Evolutionary conservation across 2,888 invertebrate species (phyloP).

Genomic region (Rugalucina vietnamica): DNA sequence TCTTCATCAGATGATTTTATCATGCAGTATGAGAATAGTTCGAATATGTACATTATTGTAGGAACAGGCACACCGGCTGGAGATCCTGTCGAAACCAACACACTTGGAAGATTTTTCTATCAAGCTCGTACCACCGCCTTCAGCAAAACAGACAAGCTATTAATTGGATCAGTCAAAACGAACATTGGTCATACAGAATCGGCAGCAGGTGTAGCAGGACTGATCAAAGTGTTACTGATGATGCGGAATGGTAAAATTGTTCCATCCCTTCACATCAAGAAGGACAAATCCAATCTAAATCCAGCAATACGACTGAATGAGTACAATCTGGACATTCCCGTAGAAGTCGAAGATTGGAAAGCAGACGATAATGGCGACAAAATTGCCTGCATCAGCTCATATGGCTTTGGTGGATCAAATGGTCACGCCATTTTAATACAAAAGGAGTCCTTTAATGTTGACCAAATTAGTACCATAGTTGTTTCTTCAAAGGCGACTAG

Average conservation of each 20-base stretch:
- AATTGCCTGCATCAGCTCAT: constrained; percentile 63
- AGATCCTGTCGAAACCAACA: constrained; percentile 68
- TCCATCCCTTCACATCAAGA: constrained; percentile 62
- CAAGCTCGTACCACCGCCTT: neutral
- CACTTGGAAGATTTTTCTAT: constrained; percentile 58
- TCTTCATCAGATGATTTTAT: too few species aligned
- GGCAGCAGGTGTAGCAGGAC: constrained; percentile 62
- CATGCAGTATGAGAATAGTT: too few species aligned
- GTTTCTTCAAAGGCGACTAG: neutral
- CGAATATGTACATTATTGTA: too few species aligned
- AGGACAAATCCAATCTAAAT: constrained; percentile 38
- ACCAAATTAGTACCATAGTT: neutral
- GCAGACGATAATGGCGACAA: constrained; percentile 6
- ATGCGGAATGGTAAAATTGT: constrained; percentile 67
- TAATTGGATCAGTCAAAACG: constrained; percentile 68
- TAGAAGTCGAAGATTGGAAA: constrained; percentile 36
- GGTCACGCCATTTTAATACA: constrained; percentile 59
- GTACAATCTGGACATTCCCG: constrained; percentile 47
- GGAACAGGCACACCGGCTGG: constrained; percentile 72
- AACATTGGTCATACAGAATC: constrained; percentile 67
- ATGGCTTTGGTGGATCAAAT: constrained; percentile 74
- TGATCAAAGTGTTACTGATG: constrained; percentile 68
- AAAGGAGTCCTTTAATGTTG: neutral
- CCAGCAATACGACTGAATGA: constrained; percentile 57
- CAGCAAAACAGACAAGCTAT: neutral